These are phyloP conservation scores for Periophthalmus magnuspinnatus DNA, from an alignment of 2,797 vertebrate species.

Conservation along the genomic window DNA sequence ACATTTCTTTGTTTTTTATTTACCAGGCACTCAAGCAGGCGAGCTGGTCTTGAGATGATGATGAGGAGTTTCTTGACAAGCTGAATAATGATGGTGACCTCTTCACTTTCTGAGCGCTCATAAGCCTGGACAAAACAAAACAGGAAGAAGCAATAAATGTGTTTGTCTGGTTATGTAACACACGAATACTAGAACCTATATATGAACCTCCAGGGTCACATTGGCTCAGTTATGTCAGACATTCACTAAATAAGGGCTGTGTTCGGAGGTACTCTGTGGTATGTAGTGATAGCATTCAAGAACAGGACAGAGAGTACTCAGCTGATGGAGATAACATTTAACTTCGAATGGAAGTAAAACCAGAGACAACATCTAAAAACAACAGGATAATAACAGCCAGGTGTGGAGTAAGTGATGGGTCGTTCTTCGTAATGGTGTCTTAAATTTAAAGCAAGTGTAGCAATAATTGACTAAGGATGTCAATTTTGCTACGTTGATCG, in stretches of 20 bases:
- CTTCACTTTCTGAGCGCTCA: conserved; percentile 92
- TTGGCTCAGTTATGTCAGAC: not conserved
- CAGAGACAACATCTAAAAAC: not conserved
- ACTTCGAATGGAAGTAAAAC: not conserved
- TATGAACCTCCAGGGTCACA: not conserved
- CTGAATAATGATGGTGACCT: conserved; percentile 88
- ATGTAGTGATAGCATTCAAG: conserved; percentile 5
- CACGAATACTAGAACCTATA: not conserved
- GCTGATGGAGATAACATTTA: conserved; percentile 14
- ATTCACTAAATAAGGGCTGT: not conserved
- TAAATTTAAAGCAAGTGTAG: too few relatives aligned
- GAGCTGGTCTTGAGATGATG: conserved; percentile 92
- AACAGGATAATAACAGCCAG: not conserved
- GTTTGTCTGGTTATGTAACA: not conserved
- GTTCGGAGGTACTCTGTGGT: not conserved
- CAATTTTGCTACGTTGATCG: too few relatives aligned
- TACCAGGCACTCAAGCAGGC: conserved; percentile 96
- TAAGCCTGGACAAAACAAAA: conserved; percentile 79
- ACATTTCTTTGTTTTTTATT: conserved; percentile 50
- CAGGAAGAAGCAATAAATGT: not conserved
- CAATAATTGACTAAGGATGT: too few relatives aligned
- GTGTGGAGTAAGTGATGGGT: not conserved
- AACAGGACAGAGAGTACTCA: conserved; percentile 12
- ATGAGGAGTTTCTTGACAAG: conserved; percentile 93
- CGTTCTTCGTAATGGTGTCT: too few relatives aligned